Percentiles rank a stretch among this genome's conserved stretches.
These are phyloP conservation scores for Agapostemon virescens DNA, from an alignment of 2,888 invertebrate species.

Conservation along the genomic window DNA sequence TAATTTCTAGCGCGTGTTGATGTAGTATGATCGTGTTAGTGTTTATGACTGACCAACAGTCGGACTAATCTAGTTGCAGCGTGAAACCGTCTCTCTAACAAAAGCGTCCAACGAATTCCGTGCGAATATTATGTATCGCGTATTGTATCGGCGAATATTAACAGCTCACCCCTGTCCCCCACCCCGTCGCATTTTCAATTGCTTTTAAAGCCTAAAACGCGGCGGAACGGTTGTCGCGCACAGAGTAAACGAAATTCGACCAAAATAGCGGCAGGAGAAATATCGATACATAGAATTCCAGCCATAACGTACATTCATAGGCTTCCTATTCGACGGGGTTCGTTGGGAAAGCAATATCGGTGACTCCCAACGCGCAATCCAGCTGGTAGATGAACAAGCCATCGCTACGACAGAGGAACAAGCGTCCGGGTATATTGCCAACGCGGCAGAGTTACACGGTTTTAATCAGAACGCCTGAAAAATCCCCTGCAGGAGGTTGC, in stretches of 20 bases:
- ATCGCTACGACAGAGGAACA: background rate
- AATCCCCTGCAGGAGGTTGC: background rate
- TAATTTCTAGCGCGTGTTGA: background rate
- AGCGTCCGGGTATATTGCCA: background rate
- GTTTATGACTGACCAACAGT: conserved; percentile 8
- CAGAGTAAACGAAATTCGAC: background rate
- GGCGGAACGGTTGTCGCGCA: background rate
- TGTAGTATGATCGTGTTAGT: background rate
- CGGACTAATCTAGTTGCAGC: background rate
- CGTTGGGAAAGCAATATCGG: background rate
- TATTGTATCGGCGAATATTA: background rate
- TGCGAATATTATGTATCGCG: background rate
- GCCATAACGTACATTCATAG: background rate
- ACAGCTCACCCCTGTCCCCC: background rate
- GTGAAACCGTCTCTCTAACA: background rate
- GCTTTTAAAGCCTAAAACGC: background rate
- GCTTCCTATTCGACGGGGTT: background rate
- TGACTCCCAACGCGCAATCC: background rate
- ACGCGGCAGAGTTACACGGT: background rate
- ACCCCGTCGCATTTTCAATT: background rate
- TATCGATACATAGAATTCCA: background rate
- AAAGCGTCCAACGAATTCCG: background rate
- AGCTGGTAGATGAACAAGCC: background rate
- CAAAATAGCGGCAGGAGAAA: background rate
- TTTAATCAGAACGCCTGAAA: conserved; percentile 24